Base-by-base conservation (phyloP, 2,888 invertebrate genomes). In the Coenonympha arcania region DNA sequence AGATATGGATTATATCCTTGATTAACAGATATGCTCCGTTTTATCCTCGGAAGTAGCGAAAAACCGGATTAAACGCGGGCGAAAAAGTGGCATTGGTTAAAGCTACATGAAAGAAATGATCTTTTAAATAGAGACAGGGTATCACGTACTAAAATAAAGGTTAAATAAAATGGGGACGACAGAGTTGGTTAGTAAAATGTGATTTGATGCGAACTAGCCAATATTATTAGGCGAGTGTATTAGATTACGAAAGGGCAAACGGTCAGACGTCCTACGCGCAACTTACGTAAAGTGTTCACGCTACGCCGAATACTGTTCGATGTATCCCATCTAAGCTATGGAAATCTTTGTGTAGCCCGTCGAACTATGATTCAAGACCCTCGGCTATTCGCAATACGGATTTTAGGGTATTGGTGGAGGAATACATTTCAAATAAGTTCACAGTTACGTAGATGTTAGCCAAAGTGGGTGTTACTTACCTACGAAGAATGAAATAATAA, bases 201-300 rank as follows among this genome's bases (percentile, higher is more conserved):
- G 24, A 20, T 37, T 37, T 3, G 18, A 24, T 40, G 31, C 24
- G 33, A 13, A 40, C 24, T 34, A 33, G 24, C 19, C 42, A 16
- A 34, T 15, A 18, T 36, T 3, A 28, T 11, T 8, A 28, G 30
- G n/a, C 20, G 15, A 40, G 20, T 41, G 26, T 48, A 45, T 36
- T 48, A 48, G 19, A 52, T 52, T 45, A 24, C 39, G 13, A 43
- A 52, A 48, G 48, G 52, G 18, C 41, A 45, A 41, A 15, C 15
- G 28, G 9, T 15, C 36, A 48, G n/a, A 28, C 40, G 34, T 41
- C 40, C 33, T 34, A 36, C 22, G 30, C 48, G 18, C 28, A 41
- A 33, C 42, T 40, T 39, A 22, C 33, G 26, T 26, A 30, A 39
- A 26, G 19, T 40, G 31, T 31, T 33, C 18, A 31, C 36, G 22